Percentiles rank a stretch among this genome's conserved stretches.
Conservation (phyloP, 2,888 invertebrate species). For the Drosophila demipolita region DNA sequence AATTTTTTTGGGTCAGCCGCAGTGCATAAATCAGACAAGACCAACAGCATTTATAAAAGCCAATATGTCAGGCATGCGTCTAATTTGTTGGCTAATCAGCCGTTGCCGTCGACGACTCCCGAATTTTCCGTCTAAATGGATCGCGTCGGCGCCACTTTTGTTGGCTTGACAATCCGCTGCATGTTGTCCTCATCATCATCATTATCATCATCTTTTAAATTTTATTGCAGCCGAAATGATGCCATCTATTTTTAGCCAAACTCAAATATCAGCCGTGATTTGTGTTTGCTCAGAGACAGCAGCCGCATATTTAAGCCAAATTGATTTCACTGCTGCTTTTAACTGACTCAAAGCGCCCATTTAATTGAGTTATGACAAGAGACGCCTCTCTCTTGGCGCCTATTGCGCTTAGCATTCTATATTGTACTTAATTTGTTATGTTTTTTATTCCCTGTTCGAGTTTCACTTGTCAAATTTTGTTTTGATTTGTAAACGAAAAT, state of each 20-base stretch:
- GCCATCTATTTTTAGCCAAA: slow-evolving; percentile 70
- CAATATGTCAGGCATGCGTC: slow-evolving; percentile 74
- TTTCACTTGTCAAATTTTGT: slow-evolving; percentile 9
- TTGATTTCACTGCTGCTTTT: slow-evolving; percentile 10
- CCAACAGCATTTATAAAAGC: slow-evolving; percentile 60
- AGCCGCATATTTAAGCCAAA: slow-evolving; percentile 13
- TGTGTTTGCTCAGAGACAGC: slow-evolving; percentile 9
- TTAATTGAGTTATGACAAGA: slow-evolving; percentile 29
- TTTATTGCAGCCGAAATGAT: slow-evolving; percentile 59
- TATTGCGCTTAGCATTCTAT: slow-evolving; percentile 15
- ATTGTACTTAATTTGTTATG: not conserved
- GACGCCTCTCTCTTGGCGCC: not conserved
- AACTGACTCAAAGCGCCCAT: slow-evolving; percentile 9
- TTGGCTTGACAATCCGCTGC: slow-evolving; percentile 31
- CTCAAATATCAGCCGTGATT: slow-evolving; percentile 23
- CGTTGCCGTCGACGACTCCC: slow-evolving; percentile 33
- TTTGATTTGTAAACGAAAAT: not conserved
- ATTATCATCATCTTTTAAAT: slow-evolving; percentile 52
- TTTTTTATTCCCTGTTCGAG: not conserved
- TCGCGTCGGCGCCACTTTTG: slow-evolving; percentile 57
- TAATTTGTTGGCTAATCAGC: slow-evolving; percentile 81
- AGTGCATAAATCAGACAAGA: slow-evolving; percentile 71
- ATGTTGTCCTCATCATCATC: slow-evolving; percentile 14
- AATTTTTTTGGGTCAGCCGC: slow-evolving; percentile 68
- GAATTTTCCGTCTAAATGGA: slow-evolving; percentile 58